These are phyloP conservation scores for Drosophila watanabei DNA, from an alignment of 1,140 invertebrate genomes.

Conservation along the genomic window DNA sequence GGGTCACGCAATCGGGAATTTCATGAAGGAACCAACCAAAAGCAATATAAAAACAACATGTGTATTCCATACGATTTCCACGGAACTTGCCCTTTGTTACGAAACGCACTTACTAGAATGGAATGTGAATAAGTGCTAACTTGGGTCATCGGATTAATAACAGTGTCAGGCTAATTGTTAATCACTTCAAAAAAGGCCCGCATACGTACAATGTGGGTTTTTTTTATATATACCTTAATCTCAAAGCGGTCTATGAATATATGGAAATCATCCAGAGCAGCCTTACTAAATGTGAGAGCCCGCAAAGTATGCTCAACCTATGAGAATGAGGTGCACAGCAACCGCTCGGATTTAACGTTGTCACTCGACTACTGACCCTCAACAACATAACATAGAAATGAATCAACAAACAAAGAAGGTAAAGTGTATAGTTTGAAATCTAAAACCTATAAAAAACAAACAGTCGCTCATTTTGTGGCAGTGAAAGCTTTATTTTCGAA, in stretches of 20 bases:
- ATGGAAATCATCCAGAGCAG: not conserved
- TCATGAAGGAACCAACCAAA: not conserved
- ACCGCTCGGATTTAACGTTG: too few relatives aligned
- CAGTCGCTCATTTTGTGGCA: not conserved
- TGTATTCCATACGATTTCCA: conserved; percentile 8
- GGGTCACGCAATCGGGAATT: not conserved
- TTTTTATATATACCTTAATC: conserved; percentile 8
- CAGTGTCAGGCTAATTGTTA: conserved; percentile 26
- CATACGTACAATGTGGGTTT: not conserved
- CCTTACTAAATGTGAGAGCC: not conserved
- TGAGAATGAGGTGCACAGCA: not conserved
- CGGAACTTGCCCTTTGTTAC: conserved; percentile 10
- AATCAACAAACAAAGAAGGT: not conserved
- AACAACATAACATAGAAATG: not conserved
- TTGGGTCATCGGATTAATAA: conserved; percentile 34
- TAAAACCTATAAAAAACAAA: not conserved
- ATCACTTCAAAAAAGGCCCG: conserved; percentile 4
- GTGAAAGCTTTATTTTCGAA: not conserved
- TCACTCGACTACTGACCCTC: too few relatives aligned
- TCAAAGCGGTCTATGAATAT: not conserved
- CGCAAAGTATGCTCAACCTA: not conserved
- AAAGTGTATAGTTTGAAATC: not conserved
- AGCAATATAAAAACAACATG: conserved; percentile 8
- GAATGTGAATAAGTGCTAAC: conserved; percentile 10
- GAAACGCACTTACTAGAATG: conserved; percentile 25